Evolutionary conservation across 2,113 vertebrate species (phyloP), one percentile per base, ranked within the genome.

Genomic region (Alethe castanea): DNA sequence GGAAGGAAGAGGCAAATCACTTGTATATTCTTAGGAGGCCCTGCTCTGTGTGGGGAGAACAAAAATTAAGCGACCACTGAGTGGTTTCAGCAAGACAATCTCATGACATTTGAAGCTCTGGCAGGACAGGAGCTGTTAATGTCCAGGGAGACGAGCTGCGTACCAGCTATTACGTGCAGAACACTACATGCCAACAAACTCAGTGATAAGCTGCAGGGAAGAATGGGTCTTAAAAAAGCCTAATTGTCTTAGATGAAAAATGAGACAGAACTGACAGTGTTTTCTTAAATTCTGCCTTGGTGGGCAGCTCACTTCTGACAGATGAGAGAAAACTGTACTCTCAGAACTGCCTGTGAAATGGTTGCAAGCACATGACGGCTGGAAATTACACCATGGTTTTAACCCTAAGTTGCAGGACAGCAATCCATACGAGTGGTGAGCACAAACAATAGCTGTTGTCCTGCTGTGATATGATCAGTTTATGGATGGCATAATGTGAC

Each of bases 221-320:
- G 74, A 97, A 94, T 64, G 42, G 45, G 93, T 92, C 64, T 95
- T 94, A n/a, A 94, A 95, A 95, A 79, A 92, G 77, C 84, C 18
- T 94, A 81, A 88, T 82, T 65, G 94, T 77, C 94, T 95, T 59
- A 48, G 77, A 78, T 67, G 90, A 95, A 66, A 94, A 97, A 95
- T 61, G 64, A 94, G 78, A 89, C 76, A 89, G 60, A 94, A 73
- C 31, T 81, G 85, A 94, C 61, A 85, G 11, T 67, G 67, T 81
- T 86, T 96, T 91, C 91, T 94, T 80, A 86, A 53, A 90, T 94
- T 85, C 38, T 81, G 92, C 72, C 47, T 54, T 48, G 53, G 73
- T 81, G 65, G 38, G 31, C 76, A 74, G 72, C 70, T 91, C 60
- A 9, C 35, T 80, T 89, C 50, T 88, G 87, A 94, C 56, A 90